Evolutionary conservation across 2,797 vertebrate species (phyloP), one percentile per base, ranked within the genome.

Genomic region (Sarcophilus harrisii): DNA sequence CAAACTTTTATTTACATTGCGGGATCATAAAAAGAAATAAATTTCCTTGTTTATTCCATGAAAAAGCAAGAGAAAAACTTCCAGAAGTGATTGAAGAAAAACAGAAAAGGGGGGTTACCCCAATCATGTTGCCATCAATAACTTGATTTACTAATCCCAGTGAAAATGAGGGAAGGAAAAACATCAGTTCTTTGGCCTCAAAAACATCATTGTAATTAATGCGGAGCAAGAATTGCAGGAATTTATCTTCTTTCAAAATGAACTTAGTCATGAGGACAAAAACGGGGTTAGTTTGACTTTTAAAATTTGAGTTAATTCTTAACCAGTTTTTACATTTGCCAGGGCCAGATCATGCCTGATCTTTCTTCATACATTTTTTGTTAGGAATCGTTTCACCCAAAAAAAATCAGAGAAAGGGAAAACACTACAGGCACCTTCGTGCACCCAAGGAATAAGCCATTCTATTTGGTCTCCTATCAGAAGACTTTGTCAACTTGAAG

Each of bases 1-100:
- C 27, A 32, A n/a, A 14, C 3, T 92, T 97, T 97, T 97, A 97
- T 97, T 97, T 92, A 93, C 90, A 96, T 18, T 5, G 58, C 0
- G 32, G 14, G 58, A 10, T 24, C 87, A 91, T 57, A 55, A 81
- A 90, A 91, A 58, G 52, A 90, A 58, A 93, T 57, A 60, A 62
- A 93, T 29, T 95, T 94, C 57, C 94, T 49, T 32, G 30, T n/a
- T 49, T 66, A 55, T 81, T 81, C 45, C 38, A 81, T 45, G 57
- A 30, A 32, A 21, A 2, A 1, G 5, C 14, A 12, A 49, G 52
- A 12, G 1, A 4, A 93, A 73, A 73, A 54, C 49, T 9, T 5
- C 87, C 90, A 89, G 57, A 1, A n/a, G 60, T 60, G 91, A 11
- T 9, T 6, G 38, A 45, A 32, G 28, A 58, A 30, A 30, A 0